Evolutionary conservation across 2,113 vertebrate genomes (phyloP), one percentile per base, ranked within the genome.

Genomic region (Coptodon bakossiorum): DNA sequence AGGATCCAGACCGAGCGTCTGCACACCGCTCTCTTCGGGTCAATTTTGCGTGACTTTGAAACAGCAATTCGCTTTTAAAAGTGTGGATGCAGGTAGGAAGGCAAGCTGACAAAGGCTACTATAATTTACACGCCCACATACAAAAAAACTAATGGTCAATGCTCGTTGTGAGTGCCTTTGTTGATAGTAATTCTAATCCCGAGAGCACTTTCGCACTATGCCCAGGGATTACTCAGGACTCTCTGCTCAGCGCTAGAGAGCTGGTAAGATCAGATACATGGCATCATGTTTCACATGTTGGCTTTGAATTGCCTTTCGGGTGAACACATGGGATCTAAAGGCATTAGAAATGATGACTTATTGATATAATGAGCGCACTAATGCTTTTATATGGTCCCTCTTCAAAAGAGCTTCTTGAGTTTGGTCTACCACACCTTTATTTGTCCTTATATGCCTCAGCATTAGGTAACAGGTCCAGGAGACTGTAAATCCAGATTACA

Each of bases 1-100:
- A 86, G 90, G 86, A 93, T 73, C 86, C 84, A 89, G 89, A 90
- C 87, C 9, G n/a, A 80, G 54, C 78, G 88, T 87, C 90, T 91
- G 81, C 66, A 50, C 45, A 81, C 71, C 85, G 82, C 88, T 91
- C 83, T 76, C 88, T 90, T 91, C 40, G 38, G 82, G 87, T 83
- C 89, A 83, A 83, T 91, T 88, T 34, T 59, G 52, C 14, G 3
- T 50, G 80, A 85, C 52, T 88, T 86, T 82, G 57, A 63, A 85
- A 59, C 40, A 63, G 34, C 38, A 36, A 87, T 86, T 89, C 27
- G 8, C 19, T 88, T 90, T 82, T 22, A 78, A 78, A 3, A 34
- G 27, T 34, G 27, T 52, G 27, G 45, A 34, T 78, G 73, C 27
- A 78, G 73, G 45, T 52, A 50, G 27, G 27, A 78, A 78, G 10